These are phyloP conservation scores for Suillia variegata DNA, from an alignment of 2,888 invertebrate species.

Conservation along the genomic window DNA sequence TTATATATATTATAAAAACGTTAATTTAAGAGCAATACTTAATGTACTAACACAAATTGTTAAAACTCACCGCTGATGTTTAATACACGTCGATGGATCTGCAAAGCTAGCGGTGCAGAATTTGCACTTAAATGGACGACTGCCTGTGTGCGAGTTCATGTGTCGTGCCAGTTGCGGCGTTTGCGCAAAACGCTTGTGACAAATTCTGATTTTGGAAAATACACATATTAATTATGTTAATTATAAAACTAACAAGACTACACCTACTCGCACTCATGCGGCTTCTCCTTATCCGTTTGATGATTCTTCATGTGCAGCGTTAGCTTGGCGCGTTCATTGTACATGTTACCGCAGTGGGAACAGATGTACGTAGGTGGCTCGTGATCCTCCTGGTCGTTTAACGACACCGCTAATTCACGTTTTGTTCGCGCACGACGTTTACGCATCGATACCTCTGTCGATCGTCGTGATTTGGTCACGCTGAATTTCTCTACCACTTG, in stretches of 20 bases:
- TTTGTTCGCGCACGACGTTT: no score
- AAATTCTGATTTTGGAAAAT: slow-evolving; percentile 42
- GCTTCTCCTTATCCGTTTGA: slow-evolving; percentile 46
- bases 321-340: slow-evolving; percentile 47
- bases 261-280: slow-evolving; percentile 56
- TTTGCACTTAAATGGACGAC: slow-evolving; percentile 54
- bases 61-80: slow-evolving; percentile 53
- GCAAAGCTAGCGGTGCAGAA: slow-evolving; percentile 55
- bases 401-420: no score
- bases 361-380: slow-evolving; percentile 36
- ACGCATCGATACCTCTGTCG: no score
- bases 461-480: no score
- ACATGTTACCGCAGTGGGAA: slow-evolving; percentile 51
- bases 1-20: slow-evolving; percentile 1
- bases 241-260: no score
- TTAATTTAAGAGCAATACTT: no score
- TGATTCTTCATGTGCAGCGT: slow-evolving; percentile 52
- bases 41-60: no score
- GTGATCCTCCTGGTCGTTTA: neutral
- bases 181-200: slow-evolving; percentile 51
- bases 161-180: slow-evolving; percentile 55
- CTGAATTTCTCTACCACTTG: no score
- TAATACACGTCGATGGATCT: slow-evolving; percentile 58
- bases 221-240: neutral
- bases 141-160: slow-evolving; percentile 52